phyloP scores from a whole-genome alignment of 30 jellyfish, hydroid and myxozoan species.

The Cassiopea xamachana region DNA sequence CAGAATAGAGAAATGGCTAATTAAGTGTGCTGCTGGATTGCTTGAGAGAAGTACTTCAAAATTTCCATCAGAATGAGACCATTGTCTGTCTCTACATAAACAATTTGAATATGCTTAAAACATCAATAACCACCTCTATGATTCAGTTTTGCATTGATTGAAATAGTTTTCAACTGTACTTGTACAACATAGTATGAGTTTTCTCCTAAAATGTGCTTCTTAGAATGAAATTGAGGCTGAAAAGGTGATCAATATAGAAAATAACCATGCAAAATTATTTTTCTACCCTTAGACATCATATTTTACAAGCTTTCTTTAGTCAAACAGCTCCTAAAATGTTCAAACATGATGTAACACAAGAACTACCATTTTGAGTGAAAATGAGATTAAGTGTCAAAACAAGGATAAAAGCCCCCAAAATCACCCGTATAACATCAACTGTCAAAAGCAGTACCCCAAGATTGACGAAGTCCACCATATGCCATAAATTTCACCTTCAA shows the following conservation, averaged over 20 bases:
- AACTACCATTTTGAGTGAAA: conserved; percentile 10
- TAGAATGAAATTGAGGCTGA: neutral
- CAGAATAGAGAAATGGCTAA: neutral
- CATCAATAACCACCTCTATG: neutral
- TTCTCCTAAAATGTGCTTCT: neutral
- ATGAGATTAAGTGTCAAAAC: conserved; percentile 29
- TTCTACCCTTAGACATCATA: neutral
- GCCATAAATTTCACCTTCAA: conserved; percentile 47
- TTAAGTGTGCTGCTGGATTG: neutral
- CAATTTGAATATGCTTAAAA: neutral
- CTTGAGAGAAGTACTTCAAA: neutral
- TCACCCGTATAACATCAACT: conserved; percentile 52
- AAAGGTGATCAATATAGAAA: neutral
- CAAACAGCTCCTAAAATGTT: neutral
- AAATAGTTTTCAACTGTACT: neutral
- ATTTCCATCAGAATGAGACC: neutral
- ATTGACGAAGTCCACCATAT: conserved; percentile 27
- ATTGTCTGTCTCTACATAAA: neutral
- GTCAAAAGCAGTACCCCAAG: conserved; percentile 61
- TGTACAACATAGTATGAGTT: neutral
- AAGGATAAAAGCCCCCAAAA: conserved; percentile 32
- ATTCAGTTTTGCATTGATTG: neutral
- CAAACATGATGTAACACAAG: neutral
- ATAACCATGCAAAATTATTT: neutral
- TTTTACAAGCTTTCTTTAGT: neutral